Evolutionary conservation across 2,888 invertebrate species (phyloP).

Genomic region (Teinopalpus imperialis): DNA sequence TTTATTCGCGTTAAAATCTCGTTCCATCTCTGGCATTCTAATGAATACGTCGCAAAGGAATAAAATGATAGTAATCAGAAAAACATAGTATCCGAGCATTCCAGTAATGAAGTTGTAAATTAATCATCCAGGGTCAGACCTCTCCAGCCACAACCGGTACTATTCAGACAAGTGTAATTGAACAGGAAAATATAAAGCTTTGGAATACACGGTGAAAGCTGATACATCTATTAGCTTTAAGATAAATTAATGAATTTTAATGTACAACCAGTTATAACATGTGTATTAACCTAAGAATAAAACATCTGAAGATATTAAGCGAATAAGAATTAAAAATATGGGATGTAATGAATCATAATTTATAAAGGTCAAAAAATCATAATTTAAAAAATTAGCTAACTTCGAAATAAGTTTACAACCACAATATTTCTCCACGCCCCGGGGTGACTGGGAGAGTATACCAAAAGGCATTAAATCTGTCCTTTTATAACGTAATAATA

Average conservation of each 20-base stretch:
- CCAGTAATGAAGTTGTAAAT: slow-evolving; percentile 15
- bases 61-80: neutral
- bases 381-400: no score
- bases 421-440: no score
- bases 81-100: neutral
- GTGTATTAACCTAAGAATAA: no score
- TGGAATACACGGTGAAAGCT: slow-evolving; percentile 34
- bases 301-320: no score
- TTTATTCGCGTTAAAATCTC: no score
- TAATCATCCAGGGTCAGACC: slow-evolving; percentile 4
- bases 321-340: no score
- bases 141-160: slow-evolving; percentile 1
- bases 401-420: no score
- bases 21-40: neutral
- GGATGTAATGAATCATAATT: no score
- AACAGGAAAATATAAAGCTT: slow-evolving; percentile 30
- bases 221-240: slow-evolving; percentile 29
- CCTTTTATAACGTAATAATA: no score
- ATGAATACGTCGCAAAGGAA: neutral
- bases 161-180: slow-evolving; percentile 7
- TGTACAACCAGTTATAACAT: slow-evolving; percentile 4
- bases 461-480: no score
- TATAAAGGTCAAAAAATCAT: no score
- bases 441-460: no score
- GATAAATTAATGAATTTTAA: slow-evolving; percentile 13